Base-by-base conservation (phyloP, 2,888 invertebrate species). In the Euspilapteryx auroguttella region DNA sequence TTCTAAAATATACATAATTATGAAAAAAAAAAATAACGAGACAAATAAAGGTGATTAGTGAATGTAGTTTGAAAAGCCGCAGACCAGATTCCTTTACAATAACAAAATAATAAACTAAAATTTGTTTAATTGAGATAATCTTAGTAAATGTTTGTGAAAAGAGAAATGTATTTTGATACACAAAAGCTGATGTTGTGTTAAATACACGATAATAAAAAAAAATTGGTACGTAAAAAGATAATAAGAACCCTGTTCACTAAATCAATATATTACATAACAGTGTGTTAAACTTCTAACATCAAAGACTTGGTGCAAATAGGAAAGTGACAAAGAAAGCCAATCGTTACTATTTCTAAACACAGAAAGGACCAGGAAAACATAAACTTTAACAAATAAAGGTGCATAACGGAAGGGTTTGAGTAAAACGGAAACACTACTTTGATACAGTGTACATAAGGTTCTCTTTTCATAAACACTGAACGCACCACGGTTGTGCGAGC, bases 401-500 rank as follows among this genome's bases (percentile, higher is more conserved):
- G 21, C 13, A 5, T 3, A 9, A 9, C 3, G n/a, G 12, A 13
- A n/a, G 13, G 9, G 15, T 14, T 9, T 6, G n/a, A 14, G 26
- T 15, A 26, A 14, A 14, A 17, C 6, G 12, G 8, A n/a, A 17
- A 17, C 7, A 25, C 6, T 12, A 8, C 13, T n/a, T n/a, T n/a
- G n/a, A n/a, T n/a, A n/a, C n/a, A n/a, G n/a, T n/a, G n/a, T n/a
- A n/a, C n/a, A n/a, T n/a, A n/a, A n/a, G 17, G 17, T 69, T 75
- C 75, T 75, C 75, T 75, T 75, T 75, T 75, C 75, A 73, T 49
- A 69, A 75, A 75, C 75, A 73, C 21, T 11, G 12, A 29, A 80
- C 80, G 76, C 79, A 80, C 81, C 81, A 55, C 80, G 80, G 49
- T 75, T 75, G 73, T 79, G 79, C 66, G 78, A 77, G 48, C 76